phyloP scores from a whole-genome alignment of 2,113 vertebrate species.

The Diphyllodes magnificus region DNA sequence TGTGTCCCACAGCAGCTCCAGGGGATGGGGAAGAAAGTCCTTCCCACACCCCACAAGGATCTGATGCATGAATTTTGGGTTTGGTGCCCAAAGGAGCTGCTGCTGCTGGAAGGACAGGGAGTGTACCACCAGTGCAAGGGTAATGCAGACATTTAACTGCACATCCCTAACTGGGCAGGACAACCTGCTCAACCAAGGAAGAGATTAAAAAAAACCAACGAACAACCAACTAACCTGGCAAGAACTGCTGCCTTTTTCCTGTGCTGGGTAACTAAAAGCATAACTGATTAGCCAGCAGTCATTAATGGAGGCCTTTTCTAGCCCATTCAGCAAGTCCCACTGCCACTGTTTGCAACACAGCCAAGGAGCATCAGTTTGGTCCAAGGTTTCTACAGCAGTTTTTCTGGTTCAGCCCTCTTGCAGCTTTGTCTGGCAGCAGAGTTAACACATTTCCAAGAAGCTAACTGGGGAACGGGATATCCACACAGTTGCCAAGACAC shows the following conservation, averaged over 20 bases:
- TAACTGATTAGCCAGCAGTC: not conserved
- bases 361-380: not conserved
- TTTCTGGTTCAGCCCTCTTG: not conserved
- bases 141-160: not conserved
- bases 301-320: not conserved
- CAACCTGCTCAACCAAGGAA: not conserved
- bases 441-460: not conserved
- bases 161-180: not conserved
- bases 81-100: not conserved
- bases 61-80: fast-evolving
- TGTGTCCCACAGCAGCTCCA: not conserved
- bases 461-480: not conserved
- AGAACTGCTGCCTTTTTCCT: not conserved
- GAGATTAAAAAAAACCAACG: too few species aligned
- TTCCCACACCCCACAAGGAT: not conserved
- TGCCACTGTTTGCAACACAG: too few species aligned
- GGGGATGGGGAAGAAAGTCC: not conserved
- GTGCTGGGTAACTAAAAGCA: not conserved
- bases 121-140: not conserved
- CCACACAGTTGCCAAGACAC: not conserved
- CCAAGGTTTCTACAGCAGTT: not conserved
- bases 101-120: not conserved
- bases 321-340: not conserved
- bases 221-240: not conserved
- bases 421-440: not conserved